Evolutionary conservation across 2,797 vertebrate genomes (phyloP).

Genomic region (Ceyx erithaca): DNA sequence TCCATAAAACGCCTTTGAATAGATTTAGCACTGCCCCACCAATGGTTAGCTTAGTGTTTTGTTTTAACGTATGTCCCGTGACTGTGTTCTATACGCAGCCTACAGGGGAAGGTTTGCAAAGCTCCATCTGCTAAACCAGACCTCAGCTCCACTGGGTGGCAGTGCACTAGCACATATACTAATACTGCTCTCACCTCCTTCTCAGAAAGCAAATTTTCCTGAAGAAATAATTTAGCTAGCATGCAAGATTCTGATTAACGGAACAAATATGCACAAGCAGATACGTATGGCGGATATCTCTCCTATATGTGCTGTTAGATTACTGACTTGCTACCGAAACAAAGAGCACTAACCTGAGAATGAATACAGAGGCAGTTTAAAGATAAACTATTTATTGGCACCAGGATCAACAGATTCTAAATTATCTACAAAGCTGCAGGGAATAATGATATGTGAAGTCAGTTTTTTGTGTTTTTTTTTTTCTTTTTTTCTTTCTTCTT

Average conservation of each 20-base stretch:
- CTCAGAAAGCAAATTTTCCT: neutral
- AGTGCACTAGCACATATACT: slow-evolving; percentile 21
- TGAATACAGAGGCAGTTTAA: slow-evolving; percentile 32
- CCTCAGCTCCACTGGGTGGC: slow-evolving; percentile 11
- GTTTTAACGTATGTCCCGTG: neutral
- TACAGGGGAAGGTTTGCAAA: neutral
- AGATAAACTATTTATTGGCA: slow-evolving; percentile 65
- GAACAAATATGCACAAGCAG: neutral
- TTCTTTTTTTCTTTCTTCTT: neutral
- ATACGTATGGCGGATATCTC: neutral
- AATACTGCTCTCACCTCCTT: neutral
- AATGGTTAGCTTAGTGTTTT: neutral
- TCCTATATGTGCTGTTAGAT: neutral
- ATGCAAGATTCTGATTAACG: neutral
- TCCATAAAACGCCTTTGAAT: neutral
- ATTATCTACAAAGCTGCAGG: slow-evolving; percentile 65
- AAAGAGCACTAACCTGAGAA: neutral
- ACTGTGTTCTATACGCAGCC: neutral
- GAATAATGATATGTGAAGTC: slow-evolving; percentile 47
- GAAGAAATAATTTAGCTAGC: neutral
- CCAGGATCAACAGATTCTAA: slow-evolving; percentile 67
- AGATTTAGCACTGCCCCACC: neutral
- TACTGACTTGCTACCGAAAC: neutral
- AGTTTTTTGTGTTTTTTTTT: neutral
- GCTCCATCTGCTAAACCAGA: neutral